phyloP scores from a whole-genome alignment of 2,888 invertebrate species.

The Muschampia plurimacula region DNA sequence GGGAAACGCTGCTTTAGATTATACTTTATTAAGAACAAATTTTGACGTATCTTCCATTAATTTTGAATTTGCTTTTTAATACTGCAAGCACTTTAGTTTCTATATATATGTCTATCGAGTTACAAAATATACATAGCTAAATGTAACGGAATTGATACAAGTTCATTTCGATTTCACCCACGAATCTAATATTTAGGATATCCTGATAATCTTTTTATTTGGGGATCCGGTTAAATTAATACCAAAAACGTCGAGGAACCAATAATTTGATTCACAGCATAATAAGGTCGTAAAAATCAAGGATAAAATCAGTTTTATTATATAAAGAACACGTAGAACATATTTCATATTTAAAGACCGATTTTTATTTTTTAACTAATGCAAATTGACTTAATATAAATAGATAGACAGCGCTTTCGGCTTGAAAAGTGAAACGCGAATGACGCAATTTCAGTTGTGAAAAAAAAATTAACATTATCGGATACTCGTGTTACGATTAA shows the following conservation, averaged over 20 bases:
- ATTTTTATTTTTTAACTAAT: conserved; percentile 26
- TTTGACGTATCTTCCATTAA: no score
- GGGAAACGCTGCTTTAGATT: not conserved
- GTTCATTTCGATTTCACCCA: conserved; percentile 25
- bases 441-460: conserved; percentile 30
- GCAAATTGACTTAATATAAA: conserved; percentile 32
- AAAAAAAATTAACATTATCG: conserved; percentile 16
- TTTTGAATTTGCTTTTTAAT: no score
- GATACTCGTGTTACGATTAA: conserved; percentile 25
- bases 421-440: conserved; percentile 27
- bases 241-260: conserved; percentile 11
- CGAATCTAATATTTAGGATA: conserved; percentile 21
- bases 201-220: conserved; percentile 24
- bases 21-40: not conserved
- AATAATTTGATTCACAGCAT: conserved; percentile 16
- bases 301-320: conserved; percentile 16
- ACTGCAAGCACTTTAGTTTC: no score
- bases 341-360: not conserved
- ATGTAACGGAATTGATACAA: conserved; percentile 13
- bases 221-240: conserved; percentile 26
- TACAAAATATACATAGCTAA: conserved; percentile 2
- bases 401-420: conserved; percentile 31
- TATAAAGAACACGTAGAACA: conserved; percentile 1
- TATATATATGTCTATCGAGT: not conserved
- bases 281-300: conserved; percentile 3